Percentiles rank a stretch among this genome's conserved stretches.
phyloP scores from a whole-genome alignment of 2,113 vertebrate genomes.

The Brienomyrus brachyistius region DNA sequence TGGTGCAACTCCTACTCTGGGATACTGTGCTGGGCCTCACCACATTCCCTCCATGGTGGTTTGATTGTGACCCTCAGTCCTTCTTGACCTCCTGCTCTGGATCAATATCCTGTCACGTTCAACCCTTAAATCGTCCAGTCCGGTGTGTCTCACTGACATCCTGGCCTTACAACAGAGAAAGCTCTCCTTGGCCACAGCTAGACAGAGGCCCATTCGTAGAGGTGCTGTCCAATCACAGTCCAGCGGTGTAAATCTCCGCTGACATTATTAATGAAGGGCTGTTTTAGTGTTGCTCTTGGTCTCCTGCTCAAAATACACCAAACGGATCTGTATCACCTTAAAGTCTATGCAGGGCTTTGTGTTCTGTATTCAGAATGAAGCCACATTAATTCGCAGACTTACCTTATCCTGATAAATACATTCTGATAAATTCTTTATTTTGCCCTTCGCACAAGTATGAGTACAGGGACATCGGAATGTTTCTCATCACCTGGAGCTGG shows the following conservation, averaged over 20 bases:
- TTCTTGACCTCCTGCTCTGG: neutral
- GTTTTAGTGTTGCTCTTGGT: neutral
- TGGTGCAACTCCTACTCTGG: neutral
- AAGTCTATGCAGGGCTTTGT: neutral
- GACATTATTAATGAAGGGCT: neutral
- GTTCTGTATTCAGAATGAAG: neutral
- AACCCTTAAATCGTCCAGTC: neutral
- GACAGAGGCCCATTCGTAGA: neutral
- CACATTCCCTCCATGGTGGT: neutral
- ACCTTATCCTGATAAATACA: neutral
- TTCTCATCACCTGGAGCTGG: neutral
- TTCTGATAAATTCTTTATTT: neutral
- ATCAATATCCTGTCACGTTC: neutral
- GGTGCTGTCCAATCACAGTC: neutral
- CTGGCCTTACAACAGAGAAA: neutral
- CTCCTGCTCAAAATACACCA: neutral
- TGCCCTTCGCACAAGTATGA: neutral
- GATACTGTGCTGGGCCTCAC: neutral
- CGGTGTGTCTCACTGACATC: neutral
- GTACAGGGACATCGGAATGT: neutral
- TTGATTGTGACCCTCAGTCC: neutral
- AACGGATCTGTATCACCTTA: neutral
- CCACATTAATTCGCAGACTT: neutral
- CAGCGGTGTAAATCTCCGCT: neutral
- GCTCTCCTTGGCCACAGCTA: neutral